Percentiles rank a stretch among this genome's conserved stretches.
phyloP scores from a whole-genome alignment of 2,888 invertebrate species.

The Drosophila nigricruria region DNA sequence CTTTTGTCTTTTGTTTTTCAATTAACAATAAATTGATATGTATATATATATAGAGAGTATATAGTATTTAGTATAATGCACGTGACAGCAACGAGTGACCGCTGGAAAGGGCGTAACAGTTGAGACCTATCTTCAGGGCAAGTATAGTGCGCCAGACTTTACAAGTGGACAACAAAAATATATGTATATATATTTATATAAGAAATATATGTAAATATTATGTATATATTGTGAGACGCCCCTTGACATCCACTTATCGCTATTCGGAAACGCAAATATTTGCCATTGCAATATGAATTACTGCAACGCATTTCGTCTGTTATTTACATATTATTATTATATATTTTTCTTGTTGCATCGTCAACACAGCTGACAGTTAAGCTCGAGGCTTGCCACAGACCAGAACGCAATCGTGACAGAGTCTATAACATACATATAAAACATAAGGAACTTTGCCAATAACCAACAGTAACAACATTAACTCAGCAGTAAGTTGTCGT shows the following conservation, averaged over 20 bases:
- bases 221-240: slow-evolving; percentile 40
- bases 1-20: slow-evolving; percentile 33
- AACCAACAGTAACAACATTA: background rate
- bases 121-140: slow-evolving; percentile 44
- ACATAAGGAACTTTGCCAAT: background rate
- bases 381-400: slow-evolving; percentile 19
- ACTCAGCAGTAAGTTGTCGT: slow-evolving; percentile 19
- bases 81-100: slow-evolving; percentile 39
- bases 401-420: slow-evolving; percentile 8
- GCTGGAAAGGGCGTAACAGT: slow-evolving; percentile 32
- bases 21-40: slow-evolving; percentile 23
- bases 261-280: slow-evolving; percentile 38
- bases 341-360: slow-evolving; percentile 12
- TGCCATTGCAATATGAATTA: slow-evolving; percentile 35
- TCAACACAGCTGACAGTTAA: slow-evolving; percentile 25
- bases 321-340: slow-evolving; percentile 13
- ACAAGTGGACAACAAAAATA: slow-evolving; percentile 15
- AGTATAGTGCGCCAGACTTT: slow-evolving; percentile 20
- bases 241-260: slow-evolving; percentile 74
- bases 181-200: background rate
- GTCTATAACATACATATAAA: background rate
- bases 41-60: background rate
- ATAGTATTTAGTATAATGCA: slow-evolving; percentile 7
- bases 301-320: slow-evolving; percentile 39
- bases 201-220: background rate